Evolutionary conservation across 2,888 invertebrate genomes (phyloP).

Genomic region (Diogma glabrata): DNA sequence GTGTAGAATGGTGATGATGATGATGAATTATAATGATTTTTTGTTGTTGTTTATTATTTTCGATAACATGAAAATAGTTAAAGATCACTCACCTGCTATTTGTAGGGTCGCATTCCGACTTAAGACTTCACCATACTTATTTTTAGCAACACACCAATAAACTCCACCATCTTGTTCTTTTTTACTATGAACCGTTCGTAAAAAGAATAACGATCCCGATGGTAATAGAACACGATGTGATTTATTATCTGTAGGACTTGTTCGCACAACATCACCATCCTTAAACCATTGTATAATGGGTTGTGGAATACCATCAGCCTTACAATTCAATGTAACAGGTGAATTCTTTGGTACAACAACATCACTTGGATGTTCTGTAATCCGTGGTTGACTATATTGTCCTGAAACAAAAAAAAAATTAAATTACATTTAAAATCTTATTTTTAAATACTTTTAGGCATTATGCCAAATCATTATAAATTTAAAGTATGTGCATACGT

Average conservation of each 20-base stretch:
- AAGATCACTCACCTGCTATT: constrained; percentile 67
- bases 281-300: constrained; percentile 91
- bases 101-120: constrained; percentile 91
- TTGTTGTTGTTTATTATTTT: too few relatives aligned
- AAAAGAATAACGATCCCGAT: constrained; percentile 86
- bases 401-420: constrained; percentile 40
- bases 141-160: constrained; percentile 94
- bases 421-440: too few relatives aligned
- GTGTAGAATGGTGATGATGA: too few relatives aligned
- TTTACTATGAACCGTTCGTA: constrained; percentile 88
- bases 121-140: constrained; percentile 75
- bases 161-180: constrained; percentile 90
- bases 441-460: too few relatives aligned
- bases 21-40: too few relatives aligned
- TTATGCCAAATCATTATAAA: too few relatives aligned
- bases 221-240: constrained; percentile 84
- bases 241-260: constrained; percentile 61
- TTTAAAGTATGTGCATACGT: too few relatives aligned
- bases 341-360: constrained; percentile 92
- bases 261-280: constrained; percentile 73
- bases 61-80: too few relatives aligned
- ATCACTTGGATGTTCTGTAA: constrained; percentile 95
- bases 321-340: constrained; percentile 94
- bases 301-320: constrained; percentile 88
- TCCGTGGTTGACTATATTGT: constrained; percentile 82